Evolutionary conservation across 2,888 invertebrate species (phyloP).

Genomic region (Rutpela maculata): DNA sequence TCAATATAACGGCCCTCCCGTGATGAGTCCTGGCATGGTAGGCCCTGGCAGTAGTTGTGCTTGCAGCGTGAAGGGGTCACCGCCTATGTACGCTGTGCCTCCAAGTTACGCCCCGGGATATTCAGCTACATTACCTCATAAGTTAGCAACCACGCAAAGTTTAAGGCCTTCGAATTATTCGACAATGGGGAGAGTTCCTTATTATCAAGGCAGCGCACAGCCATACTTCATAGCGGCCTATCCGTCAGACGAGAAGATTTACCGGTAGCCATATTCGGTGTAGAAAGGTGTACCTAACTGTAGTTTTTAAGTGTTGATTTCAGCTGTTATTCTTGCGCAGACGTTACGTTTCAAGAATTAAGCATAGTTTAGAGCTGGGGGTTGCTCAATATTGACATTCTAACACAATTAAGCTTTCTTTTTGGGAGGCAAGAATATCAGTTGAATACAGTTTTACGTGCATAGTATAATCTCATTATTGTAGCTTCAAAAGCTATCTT

Average conservation of each 20-base stretch:
- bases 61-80: conserved; percentile 74
- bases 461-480: background rate
- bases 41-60: conserved; percentile 77
- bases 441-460: background rate
- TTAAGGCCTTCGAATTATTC: conserved; percentile 72
- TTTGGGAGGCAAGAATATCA: background rate
- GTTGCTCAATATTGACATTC: background rate
- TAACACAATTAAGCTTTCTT: background rate
- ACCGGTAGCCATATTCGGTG: conserved; percentile 74
- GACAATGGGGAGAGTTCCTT: conserved; percentile 79
- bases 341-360: background rate
- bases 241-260: conserved; percentile 81
- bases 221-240: conserved; percentile 79
- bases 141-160: conserved; percentile 74
- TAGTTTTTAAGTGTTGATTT: conserved; percentile 4
- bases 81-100: conserved; percentile 78
- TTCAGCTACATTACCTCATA: conserved; percentile 81
- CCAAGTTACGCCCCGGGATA: conserved; percentile 76
- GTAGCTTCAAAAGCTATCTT: background rate
- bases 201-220: conserved; percentile 73
- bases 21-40: conserved; percentile 65
- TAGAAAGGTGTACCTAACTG: conserved; percentile 26
- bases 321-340: conserved; percentile 1
- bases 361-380: background rate
- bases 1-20: conserved; percentile 81